These are phyloP conservation scores for Nasalis larvatus DNA, from an alignment of 2,113 vertebrate genomes.

Conservation along the genomic window DNA sequence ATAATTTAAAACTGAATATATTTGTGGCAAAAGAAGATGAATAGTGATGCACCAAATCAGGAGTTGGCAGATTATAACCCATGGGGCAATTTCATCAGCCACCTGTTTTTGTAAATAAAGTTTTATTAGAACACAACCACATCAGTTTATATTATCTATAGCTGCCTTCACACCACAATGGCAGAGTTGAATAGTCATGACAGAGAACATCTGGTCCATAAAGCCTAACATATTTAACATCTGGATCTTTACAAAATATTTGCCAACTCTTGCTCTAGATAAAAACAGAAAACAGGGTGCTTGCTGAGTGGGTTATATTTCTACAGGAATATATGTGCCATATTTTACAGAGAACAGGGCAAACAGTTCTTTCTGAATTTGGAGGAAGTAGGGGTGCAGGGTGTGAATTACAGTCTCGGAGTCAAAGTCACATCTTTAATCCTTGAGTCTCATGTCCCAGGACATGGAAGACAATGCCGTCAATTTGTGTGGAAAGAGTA, in stretches of 20 bases:
- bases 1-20: neutral
- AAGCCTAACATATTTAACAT: neutral
- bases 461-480: neutral
- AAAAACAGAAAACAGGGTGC: neutral
- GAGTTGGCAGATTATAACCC: neutral
- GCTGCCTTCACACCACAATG: neutral
- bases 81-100: neutral
- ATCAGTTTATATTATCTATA: neutral
- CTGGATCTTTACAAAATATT: neutral
- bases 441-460: neutral
- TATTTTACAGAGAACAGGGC: neutral
- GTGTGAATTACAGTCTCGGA: neutral
- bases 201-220: neutral
- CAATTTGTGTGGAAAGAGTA: neutral
- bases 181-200: neutral
- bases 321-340: neutral
- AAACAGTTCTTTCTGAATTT: neutral
- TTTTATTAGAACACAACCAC: neutral
- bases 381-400: neutral
- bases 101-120: conserved; percentile 8
- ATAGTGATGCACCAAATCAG: neutral
- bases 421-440: neutral
- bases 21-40: neutral
- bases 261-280: neutral
- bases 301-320: neutral